These are phyloP conservation scores for Ectropis grisescens DNA, from an alignment of 1,140 invertebrate genomes.

Conservation along the genomic window DNA sequence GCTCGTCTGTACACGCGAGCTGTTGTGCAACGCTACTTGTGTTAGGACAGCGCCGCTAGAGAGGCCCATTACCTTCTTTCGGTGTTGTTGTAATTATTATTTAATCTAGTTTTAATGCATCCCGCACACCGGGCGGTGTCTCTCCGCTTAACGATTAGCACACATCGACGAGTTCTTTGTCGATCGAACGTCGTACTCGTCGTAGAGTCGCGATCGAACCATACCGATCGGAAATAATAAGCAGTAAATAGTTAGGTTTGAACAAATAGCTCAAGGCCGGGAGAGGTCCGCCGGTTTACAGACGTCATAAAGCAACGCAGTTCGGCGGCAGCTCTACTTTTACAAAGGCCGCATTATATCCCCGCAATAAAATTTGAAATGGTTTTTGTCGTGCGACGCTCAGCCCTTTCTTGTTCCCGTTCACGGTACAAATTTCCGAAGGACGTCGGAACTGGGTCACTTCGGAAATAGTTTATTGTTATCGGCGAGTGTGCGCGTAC, in stretches of 20 bases:
- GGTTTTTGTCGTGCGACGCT: constrained; percentile 42
- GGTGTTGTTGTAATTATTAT: constrained; percentile 30
- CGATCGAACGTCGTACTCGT: no score
- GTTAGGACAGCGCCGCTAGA: constrained; percentile 15
- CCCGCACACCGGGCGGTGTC: no score
- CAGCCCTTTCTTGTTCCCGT: constrained; percentile 66
- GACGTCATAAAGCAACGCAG: no score
- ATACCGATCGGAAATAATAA: no score
- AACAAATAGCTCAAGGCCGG: no score
- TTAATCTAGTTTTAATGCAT: constrained; percentile 57
- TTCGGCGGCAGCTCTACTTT: neutral
- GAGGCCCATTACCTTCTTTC: constrained; percentile 31
- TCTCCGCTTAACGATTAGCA: no score
- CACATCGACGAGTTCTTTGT: no score
- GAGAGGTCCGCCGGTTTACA: no score
- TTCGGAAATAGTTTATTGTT: constrained; percentile 71
- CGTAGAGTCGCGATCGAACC: no score
- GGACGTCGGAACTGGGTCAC: constrained; percentile 66
- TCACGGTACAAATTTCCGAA: constrained; percentile 63
- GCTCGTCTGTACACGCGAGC: constrained; percentile 23
- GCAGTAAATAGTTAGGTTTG: no score
- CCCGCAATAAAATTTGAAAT: constrained; percentile 40
- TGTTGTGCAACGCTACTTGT: constrained; percentile 38
- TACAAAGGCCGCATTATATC: constrained; percentile 22
- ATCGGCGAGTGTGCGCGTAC: constrained; percentile 63